Percentiles rank a stretch among this genome's conserved stretches.
Evolutionary conservation across 2,113 vertebrate genomes (phyloP).

Genomic region (Xiphorhynchus elegans): DNA sequence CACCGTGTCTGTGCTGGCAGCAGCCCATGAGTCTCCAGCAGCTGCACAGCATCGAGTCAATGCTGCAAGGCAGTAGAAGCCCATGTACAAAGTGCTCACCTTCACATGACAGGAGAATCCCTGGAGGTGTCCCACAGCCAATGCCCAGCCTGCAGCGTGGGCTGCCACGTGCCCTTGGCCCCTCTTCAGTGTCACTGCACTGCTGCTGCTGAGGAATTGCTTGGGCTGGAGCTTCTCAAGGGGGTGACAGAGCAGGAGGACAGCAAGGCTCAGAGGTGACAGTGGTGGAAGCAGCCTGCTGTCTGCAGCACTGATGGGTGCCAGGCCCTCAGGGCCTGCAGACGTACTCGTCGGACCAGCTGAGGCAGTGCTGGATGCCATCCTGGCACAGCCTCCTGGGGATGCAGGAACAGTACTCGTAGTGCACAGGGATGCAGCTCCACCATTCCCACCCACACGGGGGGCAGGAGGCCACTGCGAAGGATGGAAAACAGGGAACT

Average conservation of each 20-base stretch:
- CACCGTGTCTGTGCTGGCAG: neutral
- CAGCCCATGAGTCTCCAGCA: neutral
- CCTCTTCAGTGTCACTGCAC: rapidly evolving
- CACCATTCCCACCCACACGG: slow-evolving; percentile 72
- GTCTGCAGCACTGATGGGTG: neutral
- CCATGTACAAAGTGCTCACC: neutral
- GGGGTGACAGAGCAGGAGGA: neutral
- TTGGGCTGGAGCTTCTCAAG: neutral
- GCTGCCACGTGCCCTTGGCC: neutral
- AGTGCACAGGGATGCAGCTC: slow-evolving; percentile 72
- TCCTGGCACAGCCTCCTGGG: slow-evolving; percentile 75
- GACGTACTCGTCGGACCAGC: slow-evolving; percentile 79
- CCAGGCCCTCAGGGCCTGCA: slow-evolving; percentile 51
- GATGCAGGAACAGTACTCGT: slow-evolving; percentile 75
- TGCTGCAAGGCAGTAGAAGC: neutral
- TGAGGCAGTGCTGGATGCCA: slow-evolving; percentile 69
- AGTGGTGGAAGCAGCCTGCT: neutral
- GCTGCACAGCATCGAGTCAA: rapidly evolving
- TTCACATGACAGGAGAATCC: rapidly evolving
- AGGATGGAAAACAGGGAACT: neutral
- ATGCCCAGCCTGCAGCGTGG: rapidly evolving
- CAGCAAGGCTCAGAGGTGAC: neutral
- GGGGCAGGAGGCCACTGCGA: slow-evolving; percentile 67
- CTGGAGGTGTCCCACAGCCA: neutral
- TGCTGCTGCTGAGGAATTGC: neutral